phyloP scores from a whole-genome alignment of 2,888 invertebrate species.

The Dasypogon diadema region DNA sequence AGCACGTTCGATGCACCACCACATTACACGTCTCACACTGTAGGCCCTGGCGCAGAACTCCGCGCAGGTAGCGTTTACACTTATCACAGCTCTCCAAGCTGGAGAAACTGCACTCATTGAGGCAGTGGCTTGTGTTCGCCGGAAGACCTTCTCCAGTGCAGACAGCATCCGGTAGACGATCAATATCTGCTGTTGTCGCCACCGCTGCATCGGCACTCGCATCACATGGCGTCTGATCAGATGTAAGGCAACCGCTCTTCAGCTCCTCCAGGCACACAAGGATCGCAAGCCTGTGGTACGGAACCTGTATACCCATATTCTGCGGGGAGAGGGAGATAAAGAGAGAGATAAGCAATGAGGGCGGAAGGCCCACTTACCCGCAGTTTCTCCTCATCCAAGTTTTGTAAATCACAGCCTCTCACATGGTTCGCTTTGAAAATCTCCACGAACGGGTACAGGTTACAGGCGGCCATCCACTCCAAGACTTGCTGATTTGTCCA shows the following conservation, averaged over 20 bases:
- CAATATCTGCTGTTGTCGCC: slow-evolving; percentile 24
- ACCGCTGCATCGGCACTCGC: slow-evolving; percentile 15
- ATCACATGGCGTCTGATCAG: slow-evolving; percentile 55
- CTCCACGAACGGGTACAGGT: slow-evolving; percentile 79
- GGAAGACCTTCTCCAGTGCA: slow-evolving; percentile 52
- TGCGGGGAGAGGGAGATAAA: slow-evolving; percentile 63
- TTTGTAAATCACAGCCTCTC: slow-evolving; percentile 76
- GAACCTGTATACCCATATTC: slow-evolving; percentile 82
- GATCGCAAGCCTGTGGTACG: slow-evolving; percentile 78
- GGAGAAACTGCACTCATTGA: slow-evolving; percentile 77
- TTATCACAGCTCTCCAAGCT: slow-evolving; percentile 78
- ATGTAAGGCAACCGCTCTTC: slow-evolving; percentile 62
- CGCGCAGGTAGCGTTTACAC: slow-evolving; percentile 79
- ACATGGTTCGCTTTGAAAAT: slow-evolving; percentile 79
- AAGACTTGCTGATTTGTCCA: slow-evolving; percentile 79
- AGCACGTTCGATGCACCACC: slow-evolving; percentile 78
- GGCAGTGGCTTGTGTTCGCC: slow-evolving; percentile 65
- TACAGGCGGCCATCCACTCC: slow-evolving; percentile 82
- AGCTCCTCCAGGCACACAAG: slow-evolving; percentile 78
- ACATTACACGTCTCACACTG: slow-evolving; percentile 80
- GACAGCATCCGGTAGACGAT: slow-evolving; percentile 44
- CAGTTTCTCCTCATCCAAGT: slow-evolving; percentile 76
- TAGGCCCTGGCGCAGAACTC: slow-evolving; percentile 78
- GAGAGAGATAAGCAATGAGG: not conserved
- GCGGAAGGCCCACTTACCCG: slow-evolving; percentile 70